Conservation (phyloP, 1,140 invertebrate species). For the Penaeus vannamei region DNA sequence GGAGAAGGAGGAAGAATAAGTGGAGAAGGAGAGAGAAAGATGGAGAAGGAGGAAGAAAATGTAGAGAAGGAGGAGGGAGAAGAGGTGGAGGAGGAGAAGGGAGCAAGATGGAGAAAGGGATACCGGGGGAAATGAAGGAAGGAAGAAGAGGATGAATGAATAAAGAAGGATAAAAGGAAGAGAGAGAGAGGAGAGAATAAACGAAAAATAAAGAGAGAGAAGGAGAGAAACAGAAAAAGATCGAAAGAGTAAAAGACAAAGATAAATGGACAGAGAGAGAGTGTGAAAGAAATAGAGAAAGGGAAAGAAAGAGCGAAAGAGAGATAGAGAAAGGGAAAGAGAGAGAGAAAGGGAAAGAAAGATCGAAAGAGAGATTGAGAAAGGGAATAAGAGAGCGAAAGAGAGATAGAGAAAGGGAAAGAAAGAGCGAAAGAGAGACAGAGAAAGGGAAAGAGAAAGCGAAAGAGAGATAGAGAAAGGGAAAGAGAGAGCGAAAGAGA, state of each 20-base stretch:
- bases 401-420: neutral
- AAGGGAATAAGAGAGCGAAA: neutral
- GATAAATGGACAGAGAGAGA: constrained; percentile 28
- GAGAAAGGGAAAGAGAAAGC: neutral
- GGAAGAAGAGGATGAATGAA: neutral
- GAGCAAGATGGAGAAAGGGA: too few species aligned
- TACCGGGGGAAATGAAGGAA: neutral
- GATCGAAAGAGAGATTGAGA: neutral
- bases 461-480: constrained; percentile 7
- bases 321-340: too few species aligned
- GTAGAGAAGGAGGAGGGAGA: neutral
- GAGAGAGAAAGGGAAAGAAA: neutral
- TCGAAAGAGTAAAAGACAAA: neutral
- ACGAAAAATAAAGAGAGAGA: too few species aligned
- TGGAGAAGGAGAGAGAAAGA: neutral
- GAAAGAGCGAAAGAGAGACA: neutral
- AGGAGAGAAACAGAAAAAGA: neutral
- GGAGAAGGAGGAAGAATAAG: neutral
- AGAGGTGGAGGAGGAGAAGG: neutral
- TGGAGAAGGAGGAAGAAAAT: too few species aligned
- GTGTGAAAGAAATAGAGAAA: neutral
- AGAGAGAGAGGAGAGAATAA: neutral
- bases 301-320: neutral
- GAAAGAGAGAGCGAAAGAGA: neutral
- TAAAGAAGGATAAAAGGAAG: neutral